These are phyloP conservation scores for Carcina quercana DNA, from an alignment of 2,888 invertebrate species.

Conservation along the genomic window DNA sequence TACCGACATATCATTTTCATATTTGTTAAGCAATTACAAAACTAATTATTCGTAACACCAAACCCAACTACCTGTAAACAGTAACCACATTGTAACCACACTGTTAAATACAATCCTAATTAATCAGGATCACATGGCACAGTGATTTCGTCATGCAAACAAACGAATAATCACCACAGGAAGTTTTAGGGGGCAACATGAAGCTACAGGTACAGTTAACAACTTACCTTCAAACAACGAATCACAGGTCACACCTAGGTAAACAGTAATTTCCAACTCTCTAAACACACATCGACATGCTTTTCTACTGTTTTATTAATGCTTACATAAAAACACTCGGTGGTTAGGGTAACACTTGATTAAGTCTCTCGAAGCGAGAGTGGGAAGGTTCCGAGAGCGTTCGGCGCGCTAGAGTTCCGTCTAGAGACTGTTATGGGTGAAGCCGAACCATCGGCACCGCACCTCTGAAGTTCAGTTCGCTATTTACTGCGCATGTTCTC, in stretches of 20 bases:
- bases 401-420: slow-evolving; percentile 34
- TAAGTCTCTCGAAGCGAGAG: slow-evolving; percentile 31
- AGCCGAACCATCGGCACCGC: too few species aligned
- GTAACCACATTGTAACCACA: too few species aligned
- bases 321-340: slow-evolving; percentile 67
- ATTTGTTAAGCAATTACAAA: too few species aligned
- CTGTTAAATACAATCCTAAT: too few species aligned
- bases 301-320: slow-evolving; percentile 46
- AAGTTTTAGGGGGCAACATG: slow-evolving; percentile 13
- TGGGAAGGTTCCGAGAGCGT: slow-evolving; percentile 28
- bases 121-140: too few species aligned
- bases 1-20: too few species aligned
- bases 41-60: too few species aligned
- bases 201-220: slow-evolving; percentile 46
- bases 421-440: slow-evolving; percentile 47
- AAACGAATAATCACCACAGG: slow-evolving; percentile 22
- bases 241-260: slow-evolving; percentile 52
- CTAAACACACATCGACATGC: slow-evolving; percentile 66
- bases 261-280: slow-evolving; percentile 38
- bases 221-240: slow-evolving; percentile 54
- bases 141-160: slow-evolving; percentile 24
- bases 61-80: too few species aligned
- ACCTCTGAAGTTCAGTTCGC: slow-evolving; percentile 27
- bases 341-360: slow-evolving; percentile 40
- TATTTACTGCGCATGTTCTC: slow-evolving; percentile 39